Percentiles rank a stretch among this genome's conserved stretches.
phyloP scores from a whole-genome alignment of 2,113 vertebrate species.

The Elephantulus edwardii region DNA sequence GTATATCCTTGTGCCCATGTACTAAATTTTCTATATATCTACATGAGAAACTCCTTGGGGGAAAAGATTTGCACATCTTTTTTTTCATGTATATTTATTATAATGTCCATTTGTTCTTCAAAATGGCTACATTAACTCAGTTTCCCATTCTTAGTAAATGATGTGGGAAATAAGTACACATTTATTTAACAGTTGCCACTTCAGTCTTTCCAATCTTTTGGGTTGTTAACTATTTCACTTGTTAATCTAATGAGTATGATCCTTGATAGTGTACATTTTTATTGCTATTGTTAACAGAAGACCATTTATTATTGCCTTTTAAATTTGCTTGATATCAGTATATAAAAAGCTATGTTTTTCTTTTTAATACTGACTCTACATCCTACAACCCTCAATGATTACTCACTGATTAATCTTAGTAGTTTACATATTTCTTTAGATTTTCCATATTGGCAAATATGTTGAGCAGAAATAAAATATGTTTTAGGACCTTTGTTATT shows the following conservation, averaged over 20 bases:
- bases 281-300: neutral
- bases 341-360: neutral
- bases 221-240: slow-evolving; percentile 11
- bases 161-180: neutral
- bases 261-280: neutral
- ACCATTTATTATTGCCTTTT: neutral
- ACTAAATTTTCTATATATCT: neutral
- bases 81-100: no score
- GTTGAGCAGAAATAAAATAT: neutral
- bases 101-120: neutral
- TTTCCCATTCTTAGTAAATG: neutral
- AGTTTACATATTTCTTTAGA: neutral
- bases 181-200: neutral
- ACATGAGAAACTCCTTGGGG: slow-evolving; percentile 1
- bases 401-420: neutral
- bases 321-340: neutral
- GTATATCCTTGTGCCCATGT: neutral
- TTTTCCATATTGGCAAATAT: neutral
- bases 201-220: neutral
- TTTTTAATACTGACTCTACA: neutral
- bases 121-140: neutral
- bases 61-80: neutral
- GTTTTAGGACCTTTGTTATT: slow-evolving; percentile 1
- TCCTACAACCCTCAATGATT: neutral
- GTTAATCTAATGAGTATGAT: neutral